Evolutionary conservation across 2,113 vertebrate genomes (phyloP).

Genomic region (Sylvilagus bachmani): DNA sequence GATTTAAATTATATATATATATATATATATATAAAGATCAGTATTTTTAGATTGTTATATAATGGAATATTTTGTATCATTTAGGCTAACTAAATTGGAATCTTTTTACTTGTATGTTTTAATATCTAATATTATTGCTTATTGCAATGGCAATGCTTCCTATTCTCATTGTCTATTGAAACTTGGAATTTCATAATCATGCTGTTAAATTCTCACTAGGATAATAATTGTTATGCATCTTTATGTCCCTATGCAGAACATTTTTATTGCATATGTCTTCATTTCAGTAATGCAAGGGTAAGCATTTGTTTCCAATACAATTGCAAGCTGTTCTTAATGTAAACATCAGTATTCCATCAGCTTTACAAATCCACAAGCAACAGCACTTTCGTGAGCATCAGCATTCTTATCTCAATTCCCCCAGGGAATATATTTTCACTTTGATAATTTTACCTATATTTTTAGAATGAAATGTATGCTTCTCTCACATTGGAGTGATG

Average conservation of each 20-base stretch:
- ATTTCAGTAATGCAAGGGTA: conserved; percentile 60
- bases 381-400: conserved; percentile 37
- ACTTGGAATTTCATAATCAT: conserved; percentile 64
- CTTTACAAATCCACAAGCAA: conserved; percentile 52
- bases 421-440: conserved; percentile 70
- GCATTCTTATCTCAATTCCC: conserved; percentile 62
- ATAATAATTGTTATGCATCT: conserved; percentile 60
- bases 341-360: conserved; percentile 72
- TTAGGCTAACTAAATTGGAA: conserved; percentile 47
- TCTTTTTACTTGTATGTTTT: conserved; percentile 53
- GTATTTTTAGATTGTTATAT: neutral
- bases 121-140: conserved; percentile 65
- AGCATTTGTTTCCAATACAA: conserved; percentile 69
- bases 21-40: neutral
- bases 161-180: conserved; percentile 56
- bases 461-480: conserved; percentile 76
- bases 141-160: conserved; percentile 36
- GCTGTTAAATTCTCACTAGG: conserved; percentile 36
- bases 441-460: conserved; percentile 68
- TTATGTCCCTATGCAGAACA: conserved; percentile 35
- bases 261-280: conserved; percentile 58
- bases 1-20: conserved; percentile 28
- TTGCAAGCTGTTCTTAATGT: conserved; percentile 62
- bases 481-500: conserved; percentile 28
- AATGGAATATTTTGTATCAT: conserved; percentile 13